These are phyloP conservation scores for Panulirus ornatus DNA, from an alignment of 1,140 invertebrate species.

Conservation along the genomic window DNA sequence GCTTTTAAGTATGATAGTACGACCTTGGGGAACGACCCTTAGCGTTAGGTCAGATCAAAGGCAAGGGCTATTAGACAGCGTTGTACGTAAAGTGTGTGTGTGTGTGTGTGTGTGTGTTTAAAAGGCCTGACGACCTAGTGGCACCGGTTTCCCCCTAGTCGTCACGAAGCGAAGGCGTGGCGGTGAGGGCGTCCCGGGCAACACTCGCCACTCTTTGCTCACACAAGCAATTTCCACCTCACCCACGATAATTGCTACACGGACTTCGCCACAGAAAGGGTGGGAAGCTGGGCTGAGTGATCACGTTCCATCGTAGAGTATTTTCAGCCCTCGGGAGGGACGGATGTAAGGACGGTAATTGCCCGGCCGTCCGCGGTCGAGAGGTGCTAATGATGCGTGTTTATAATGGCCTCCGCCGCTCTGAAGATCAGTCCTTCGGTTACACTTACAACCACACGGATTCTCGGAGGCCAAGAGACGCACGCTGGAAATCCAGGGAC, in stretches of 20 bases:
- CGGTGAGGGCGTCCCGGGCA: conserved; percentile 13
- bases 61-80: too few species aligned
- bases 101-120: neutral
- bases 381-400: conserved; percentile 67
- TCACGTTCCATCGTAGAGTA: conserved; percentile 13
- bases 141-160: neutral
- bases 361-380: conserved; percentile 1
- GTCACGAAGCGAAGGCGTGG: conserved; percentile 20
- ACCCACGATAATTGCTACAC: conserved; percentile 60
- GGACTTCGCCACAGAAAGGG: conserved; percentile 48
- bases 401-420: conserved; percentile 56
- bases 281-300: conserved; percentile 51
- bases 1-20: too few species aligned
- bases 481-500: neutral
- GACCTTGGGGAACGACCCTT: too few species aligned
- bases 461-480: neutral
- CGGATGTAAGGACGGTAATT: conserved; percentile 22
- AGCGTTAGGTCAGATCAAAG: too few species aligned
- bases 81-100: neutral
- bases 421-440: conserved; percentile 40
- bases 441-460: conserved; percentile 30
- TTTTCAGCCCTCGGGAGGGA: neutral
- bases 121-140: neutral
- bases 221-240: conserved; percentile 58
- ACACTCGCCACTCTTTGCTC: conserved; percentile 35